Evolutionary conservation across 2,113 vertebrate species (phyloP).

Genomic region (Siniperca knerii): DNA sequence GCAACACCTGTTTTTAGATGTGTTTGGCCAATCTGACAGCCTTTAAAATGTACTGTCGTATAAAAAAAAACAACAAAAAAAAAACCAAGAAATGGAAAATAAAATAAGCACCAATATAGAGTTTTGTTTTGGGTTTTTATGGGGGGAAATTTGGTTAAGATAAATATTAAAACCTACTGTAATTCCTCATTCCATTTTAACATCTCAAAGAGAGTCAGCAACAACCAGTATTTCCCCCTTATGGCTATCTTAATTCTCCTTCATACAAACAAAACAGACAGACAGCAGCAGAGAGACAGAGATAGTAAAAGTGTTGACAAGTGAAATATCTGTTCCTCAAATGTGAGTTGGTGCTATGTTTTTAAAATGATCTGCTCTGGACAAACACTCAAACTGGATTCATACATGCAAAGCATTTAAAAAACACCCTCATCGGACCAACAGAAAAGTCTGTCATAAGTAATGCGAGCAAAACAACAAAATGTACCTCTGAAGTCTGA

Average conservation of each 20-base stretch:
- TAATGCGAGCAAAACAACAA: background rate
- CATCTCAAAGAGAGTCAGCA: background rate
- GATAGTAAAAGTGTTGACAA: background rate
- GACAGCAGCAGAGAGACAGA: background rate
- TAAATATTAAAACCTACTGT: background rate
- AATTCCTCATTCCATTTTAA: background rate
- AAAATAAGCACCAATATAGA: background rate
- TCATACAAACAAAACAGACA: background rate
- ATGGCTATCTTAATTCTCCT: background rate
- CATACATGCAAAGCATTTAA: background rate
- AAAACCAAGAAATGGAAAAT: background rate
- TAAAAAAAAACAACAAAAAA: background rate
- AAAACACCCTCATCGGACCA: too few relatives aligned
- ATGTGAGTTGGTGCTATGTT: background rate
- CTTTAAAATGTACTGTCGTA: background rate
- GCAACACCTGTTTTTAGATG: background rate
- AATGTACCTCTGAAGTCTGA: background rate
- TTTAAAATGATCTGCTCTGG: background rate
- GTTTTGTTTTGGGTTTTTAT: background rate
- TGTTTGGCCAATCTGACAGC: background rate
- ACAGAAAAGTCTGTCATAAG: too few relatives aligned
- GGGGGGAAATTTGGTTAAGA: too few relatives aligned
- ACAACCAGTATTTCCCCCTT: background rate
- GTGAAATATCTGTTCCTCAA: background rate
- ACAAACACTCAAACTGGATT: background rate